These are phyloP conservation scores for Thecocarcelia acutangulata DNA, from an alignment of 2,888 invertebrate genomes.

Conservation along the genomic window DNA sequence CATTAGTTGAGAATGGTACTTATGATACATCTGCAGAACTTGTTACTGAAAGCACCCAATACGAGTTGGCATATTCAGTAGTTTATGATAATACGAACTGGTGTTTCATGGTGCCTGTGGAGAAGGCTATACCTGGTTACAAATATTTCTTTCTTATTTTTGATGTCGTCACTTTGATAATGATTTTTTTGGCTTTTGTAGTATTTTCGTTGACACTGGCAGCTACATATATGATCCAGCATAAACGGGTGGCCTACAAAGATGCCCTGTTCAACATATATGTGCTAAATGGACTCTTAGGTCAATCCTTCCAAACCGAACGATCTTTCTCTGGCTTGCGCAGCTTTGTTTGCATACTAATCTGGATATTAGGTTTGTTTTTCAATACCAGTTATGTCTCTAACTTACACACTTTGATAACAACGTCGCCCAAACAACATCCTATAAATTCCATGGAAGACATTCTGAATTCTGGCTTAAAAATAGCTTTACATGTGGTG, in stretches of 20 bases:
- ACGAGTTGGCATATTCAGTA: neutral
- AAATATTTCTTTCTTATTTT: conserved; percentile 65
- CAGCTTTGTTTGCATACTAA: conserved; percentile 64
- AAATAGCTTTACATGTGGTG: no score
- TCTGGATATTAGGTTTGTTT: conserved; percentile 67
- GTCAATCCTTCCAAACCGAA: conserved; percentile 59
- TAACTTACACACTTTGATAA: conserved; percentile 68
- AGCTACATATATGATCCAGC: conserved; percentile 19
- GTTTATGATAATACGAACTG: conserved; percentile 48
- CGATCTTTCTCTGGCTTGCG: conserved; percentile 57
- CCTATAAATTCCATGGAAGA: conserved; percentile 60
- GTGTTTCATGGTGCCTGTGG: conserved; percentile 66
- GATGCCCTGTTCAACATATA: conserved; percentile 62
- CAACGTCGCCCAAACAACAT: conserved; percentile 63
- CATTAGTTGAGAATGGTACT: conserved; percentile 47
- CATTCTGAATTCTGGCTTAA: conserved; percentile 3
- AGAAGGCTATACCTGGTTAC: conserved; percentile 60
- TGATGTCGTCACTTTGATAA: conserved; percentile 14
- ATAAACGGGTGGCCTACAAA: neutral
- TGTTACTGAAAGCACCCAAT: neutral
- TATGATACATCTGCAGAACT: conserved; percentile 59
- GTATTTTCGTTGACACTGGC: conserved; percentile 58
- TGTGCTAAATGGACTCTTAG: conserved; percentile 62
- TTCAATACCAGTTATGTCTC: conserved; percentile 69
- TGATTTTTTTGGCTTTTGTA: conserved; percentile 40